Conservation (phyloP, 2,888 invertebrate genomes). For the Noctua fimbriata region DNA sequence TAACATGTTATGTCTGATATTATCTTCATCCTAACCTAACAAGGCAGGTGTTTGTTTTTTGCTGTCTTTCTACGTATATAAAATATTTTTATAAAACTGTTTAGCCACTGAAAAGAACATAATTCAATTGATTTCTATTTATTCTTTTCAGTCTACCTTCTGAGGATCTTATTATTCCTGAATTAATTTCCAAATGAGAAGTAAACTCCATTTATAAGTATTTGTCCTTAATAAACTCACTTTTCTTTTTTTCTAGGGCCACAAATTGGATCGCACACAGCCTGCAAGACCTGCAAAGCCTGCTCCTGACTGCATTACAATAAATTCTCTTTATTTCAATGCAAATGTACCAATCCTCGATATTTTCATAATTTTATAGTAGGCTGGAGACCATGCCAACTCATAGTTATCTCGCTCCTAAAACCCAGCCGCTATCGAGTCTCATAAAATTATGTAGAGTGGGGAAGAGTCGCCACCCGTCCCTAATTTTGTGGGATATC, state of each 20-base stretch:
- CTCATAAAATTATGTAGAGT: slow-evolving; percentile 72
- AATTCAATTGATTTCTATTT: not conserved
- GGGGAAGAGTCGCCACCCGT: slow-evolving; percentile 63
- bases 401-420: slow-evolving; percentile 74
- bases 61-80: not conserved
- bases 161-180: too few species aligned
- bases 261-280: slow-evolving; percentile 29
- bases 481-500: slow-evolving; percentile 63
- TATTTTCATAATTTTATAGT: slow-evolving; percentile 78
- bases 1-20: not conserved
- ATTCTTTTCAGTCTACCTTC: too few species aligned
- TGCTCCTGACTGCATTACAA: slow-evolving; percentile 62
- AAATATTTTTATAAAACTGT: not conserved
- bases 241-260: slow-evolving; percentile 51
- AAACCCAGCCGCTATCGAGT: slow-evolving; percentile 69
- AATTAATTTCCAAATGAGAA: not conserved
- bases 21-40: slow-evolving; percentile 4
- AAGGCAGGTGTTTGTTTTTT: slow-evolving; percentile 29
- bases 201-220: not conserved
- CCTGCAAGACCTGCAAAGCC: slow-evolving; percentile 35
- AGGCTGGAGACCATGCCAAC: slow-evolving; percentile 74
- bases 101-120: not conserved
- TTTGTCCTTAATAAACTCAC: slow-evolving; percentile 24
- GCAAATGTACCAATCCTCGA: slow-evolving; percentile 69
- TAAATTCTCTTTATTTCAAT: slow-evolving; percentile 72